These are phyloP conservation scores for Drosophila mettleri DNA, from an alignment of 2,888 invertebrate species.

Conservation along the genomic window DNA sequence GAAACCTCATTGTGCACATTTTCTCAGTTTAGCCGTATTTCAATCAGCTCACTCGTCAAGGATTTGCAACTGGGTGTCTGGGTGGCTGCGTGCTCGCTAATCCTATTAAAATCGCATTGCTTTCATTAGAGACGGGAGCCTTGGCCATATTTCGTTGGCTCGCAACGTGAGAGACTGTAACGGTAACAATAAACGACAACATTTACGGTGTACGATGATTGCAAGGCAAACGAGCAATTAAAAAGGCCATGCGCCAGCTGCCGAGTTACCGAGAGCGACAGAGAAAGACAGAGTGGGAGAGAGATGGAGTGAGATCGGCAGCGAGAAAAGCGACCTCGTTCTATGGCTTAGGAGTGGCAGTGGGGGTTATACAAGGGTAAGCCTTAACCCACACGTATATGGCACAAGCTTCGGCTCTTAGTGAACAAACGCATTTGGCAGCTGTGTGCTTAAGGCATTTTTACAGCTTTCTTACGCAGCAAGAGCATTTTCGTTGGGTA, in stretches of 20 bases:
- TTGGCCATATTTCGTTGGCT: constrained; percentile 57
- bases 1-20: constrained; percentile 1
- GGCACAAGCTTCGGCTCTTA: constrained; percentile 46
- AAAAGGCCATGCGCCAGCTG: constrained; percentile 71
- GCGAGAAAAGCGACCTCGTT: constrained; percentile 25
- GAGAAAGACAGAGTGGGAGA: background rate
- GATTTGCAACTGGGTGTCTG: constrained; percentile 14
- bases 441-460: constrained; percentile 70
- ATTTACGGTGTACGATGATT: constrained; percentile 75
- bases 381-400: constrained; percentile 50
- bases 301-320: background rate
- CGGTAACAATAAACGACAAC: constrained; percentile 73
- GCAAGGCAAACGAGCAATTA: constrained; percentile 78
- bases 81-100: constrained; percentile 37
- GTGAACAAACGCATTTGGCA: constrained; percentile 40
- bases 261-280: constrained; percentile 15
- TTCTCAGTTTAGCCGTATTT: constrained; percentile 12
- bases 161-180: constrained; percentile 47
- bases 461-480: constrained; percentile 67
- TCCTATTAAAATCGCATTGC: constrained; percentile 68
- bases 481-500: constrained; percentile 63
- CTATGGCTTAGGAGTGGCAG: constrained; percentile 27
- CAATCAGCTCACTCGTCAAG: constrained; percentile 18
- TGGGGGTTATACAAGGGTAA: constrained; percentile 28
- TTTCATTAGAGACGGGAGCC: constrained; percentile 67